Evolutionary conservation across 2,888 invertebrate species (phyloP), one percentile per base, ranked within the genome.

Genomic region (Eilema griseolum): DNA sequence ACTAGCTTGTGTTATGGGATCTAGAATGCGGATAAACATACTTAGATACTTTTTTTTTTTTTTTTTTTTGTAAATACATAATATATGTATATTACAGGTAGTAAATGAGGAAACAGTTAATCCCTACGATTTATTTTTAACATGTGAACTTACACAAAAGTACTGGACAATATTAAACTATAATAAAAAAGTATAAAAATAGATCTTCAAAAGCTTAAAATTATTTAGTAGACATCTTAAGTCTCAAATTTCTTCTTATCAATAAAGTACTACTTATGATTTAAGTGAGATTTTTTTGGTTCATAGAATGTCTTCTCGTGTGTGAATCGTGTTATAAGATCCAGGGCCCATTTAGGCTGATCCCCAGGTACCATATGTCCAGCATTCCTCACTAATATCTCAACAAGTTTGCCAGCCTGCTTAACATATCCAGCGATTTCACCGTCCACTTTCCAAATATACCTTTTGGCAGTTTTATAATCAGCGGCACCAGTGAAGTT

Each of bases 321-420:
- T 31, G 61, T 61, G 28, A 61, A 97, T 76, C 96, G 93, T 56
- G 96, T 96, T 61, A 98, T 97, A 89, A 98, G 92, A 89, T 97
- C 97, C 26, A 96, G 95, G 3, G 97, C 97, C 96, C 97, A 97
- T 82, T 96, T 96, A 0, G 98, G 98, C 87, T 98, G 97, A 92
- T 98, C 98, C 41, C 96, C 95, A 0, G 98, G 97, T 12, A 97
- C 97, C 97, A 98, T 97, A 84, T 98, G 98, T 0, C 98, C 98
- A 16, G 98, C 97, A 90, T 97, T 96, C 73, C 98, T 95, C 0
- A 98, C 97, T 90, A 98, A 88, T 3, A 98, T 96, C 89, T 98
- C 97, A 0, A 97, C 96, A 66, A 98, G 91, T 85, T 97, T 97
- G 0, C 97, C 97, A 10, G 96, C 97, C 78, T 96, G 95, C 87